Evolutionary conservation across 2,888 invertebrate genomes (phyloP).

Genomic region (Notocelia uddmanniana): DNA sequence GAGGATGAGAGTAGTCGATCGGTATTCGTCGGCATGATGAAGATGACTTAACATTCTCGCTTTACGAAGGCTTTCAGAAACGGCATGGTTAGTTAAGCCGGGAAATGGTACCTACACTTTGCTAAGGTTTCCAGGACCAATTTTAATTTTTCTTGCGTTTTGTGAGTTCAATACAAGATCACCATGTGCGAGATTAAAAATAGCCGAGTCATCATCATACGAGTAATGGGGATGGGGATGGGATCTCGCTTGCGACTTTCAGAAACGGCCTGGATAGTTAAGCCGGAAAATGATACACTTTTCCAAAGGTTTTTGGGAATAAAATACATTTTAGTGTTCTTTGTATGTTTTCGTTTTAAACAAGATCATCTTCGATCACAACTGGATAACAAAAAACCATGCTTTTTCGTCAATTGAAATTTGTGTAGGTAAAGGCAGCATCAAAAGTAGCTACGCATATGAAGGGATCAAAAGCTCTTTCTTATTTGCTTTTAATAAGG

Average conservation of each 20-base stretch:
- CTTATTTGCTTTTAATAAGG: too few species aligned
- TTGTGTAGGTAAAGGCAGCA: too few species aligned
- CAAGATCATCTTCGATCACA: too few species aligned
- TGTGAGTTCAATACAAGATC: background rate
- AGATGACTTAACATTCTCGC: slow-evolving; percentile 39
- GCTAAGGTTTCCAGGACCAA: background rate
- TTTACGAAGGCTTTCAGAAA: background rate
- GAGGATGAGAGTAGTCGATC: background rate
- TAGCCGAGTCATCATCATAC: too few species aligned
- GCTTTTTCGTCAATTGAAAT: too few species aligned
- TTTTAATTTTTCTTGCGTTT: background rate
- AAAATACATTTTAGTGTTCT: too few species aligned
- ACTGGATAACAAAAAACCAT: too few species aligned
- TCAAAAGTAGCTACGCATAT: too few species aligned
- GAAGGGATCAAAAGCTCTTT: too few species aligned
- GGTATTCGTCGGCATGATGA: too few species aligned
- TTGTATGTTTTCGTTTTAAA: too few species aligned
- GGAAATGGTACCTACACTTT: background rate
- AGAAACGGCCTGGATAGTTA: background rate
- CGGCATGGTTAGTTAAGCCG: background rate
- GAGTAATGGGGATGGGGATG: slow-evolving; percentile 35
- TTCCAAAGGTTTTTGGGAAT: too few species aligned
- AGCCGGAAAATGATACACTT: background rate
- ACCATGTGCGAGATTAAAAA: background rate
- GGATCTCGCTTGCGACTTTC: slow-evolving; percentile 16